Evolutionary conservation across 2,113 vertebrate species (phyloP).

Genomic region (Ascaphus truei): DNA sequence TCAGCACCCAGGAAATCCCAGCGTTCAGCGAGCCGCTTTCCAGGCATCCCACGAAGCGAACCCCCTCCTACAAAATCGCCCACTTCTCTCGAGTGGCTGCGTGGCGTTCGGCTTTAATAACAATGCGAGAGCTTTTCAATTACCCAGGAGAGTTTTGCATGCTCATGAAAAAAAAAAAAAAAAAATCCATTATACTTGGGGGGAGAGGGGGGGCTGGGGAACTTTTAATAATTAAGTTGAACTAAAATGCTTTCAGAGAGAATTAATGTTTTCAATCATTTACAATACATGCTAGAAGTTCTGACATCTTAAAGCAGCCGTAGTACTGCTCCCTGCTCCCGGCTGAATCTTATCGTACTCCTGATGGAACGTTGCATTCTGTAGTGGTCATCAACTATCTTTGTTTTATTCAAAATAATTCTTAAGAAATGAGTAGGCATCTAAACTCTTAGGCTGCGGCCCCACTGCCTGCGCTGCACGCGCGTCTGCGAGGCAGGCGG

Average conservation of each 20-base stretch:
- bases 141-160: not conserved
- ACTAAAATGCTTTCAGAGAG: slow-evolving; percentile 7
- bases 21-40: too few relatives aligned
- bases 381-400: too few relatives aligned
- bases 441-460: too few relatives aligned
- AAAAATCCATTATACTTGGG: slow-evolving; percentile 14
- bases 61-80: not conserved
- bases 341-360: too few relatives aligned
- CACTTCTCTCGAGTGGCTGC: slow-evolving; percentile 9
- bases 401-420: too few relatives aligned
- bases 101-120: slow-evolving; percentile 4
- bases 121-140: not conserved
- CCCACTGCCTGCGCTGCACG: too few relatives aligned
- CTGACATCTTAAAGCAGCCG: not conserved
- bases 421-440: too few relatives aligned
- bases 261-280: not conserved
- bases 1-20: too few relatives aligned
- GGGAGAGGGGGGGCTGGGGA: not conserved
- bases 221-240: slow-evolving; percentile 32
- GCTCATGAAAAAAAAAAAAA: not conserved
- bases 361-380: too few relatives aligned
- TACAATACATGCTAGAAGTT: not conserved
- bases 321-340: too few relatives aligned
- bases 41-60: too few relatives aligned
- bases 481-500: too few relatives aligned